Evolutionary conservation across 2,797 vertebrate species (phyloP).

Genomic region (Pangasius djambal): DNA sequence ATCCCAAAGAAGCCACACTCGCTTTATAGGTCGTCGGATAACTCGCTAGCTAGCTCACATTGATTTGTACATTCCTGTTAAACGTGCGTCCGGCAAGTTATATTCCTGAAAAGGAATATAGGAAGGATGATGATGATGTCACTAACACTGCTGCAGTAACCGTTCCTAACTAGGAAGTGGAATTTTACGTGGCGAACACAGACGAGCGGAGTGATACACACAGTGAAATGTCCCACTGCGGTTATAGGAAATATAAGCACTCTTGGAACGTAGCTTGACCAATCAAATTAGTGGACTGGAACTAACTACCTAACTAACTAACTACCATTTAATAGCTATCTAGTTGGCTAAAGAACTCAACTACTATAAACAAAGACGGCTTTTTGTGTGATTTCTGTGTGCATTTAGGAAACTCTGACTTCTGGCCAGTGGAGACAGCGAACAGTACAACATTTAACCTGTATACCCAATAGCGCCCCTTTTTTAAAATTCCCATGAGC

Average conservation of each 20-base stretch:
- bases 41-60: no score
- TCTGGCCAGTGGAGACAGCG: not conserved
- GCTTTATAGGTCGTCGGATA: not conserved
- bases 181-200: not conserved
- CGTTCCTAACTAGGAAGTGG: not conserved
- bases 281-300: not conserved
- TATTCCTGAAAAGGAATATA: not conserved
- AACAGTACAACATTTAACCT: slow-evolving; percentile 45
- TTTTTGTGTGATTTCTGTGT: not conserved
- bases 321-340: not conserved
- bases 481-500: slow-evolving; percentile 51
- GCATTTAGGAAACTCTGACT: not conserved
- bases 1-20: not conserved
- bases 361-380: not conserved
- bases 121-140: not conserved
- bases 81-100: not conserved
- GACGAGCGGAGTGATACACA: not conserved
- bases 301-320: not conserved
- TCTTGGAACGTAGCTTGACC: not conserved
- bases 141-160: not conserved
- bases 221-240: not conserved
- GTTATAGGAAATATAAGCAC: not conserved
- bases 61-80: no score
- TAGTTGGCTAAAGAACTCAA: not conserved
- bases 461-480: slow-evolving; percentile 63